Percentiles rank a stretch among this genome's conserved stretches.
These are phyloP conservation scores for Varanus komodoensis DNA, from an alignment of 2,113 vertebrate genomes.

Conservation along the genomic window DNA sequence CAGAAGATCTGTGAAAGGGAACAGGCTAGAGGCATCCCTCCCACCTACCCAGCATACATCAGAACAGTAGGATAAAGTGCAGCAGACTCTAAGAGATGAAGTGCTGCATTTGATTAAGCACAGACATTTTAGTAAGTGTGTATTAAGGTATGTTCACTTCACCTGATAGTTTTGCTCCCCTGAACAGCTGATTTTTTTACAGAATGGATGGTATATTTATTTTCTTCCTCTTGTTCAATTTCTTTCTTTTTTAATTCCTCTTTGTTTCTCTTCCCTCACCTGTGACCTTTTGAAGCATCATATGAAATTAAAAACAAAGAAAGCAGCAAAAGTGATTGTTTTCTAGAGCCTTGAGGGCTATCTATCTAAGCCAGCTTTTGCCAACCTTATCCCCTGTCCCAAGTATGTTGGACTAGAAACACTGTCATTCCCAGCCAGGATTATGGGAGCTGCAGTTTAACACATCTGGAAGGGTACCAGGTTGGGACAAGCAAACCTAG, in stretches of 20 bases:
- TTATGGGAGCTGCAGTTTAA: too few relatives aligned
- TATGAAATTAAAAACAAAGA: neutral
- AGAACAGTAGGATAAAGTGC: neutral
- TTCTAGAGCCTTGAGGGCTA: neutral
- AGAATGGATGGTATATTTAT: neutral
- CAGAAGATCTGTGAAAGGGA: neutral
- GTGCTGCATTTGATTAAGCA: too few relatives aligned
- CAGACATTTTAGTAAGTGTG: too few relatives aligned
- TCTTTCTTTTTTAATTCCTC: neutral
- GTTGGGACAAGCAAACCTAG: too few relatives aligned
- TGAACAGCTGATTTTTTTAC: neutral
- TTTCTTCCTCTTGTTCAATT: neutral
- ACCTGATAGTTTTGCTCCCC: neutral
- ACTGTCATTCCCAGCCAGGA: too few relatives aligned
- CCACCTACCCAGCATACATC: neutral
- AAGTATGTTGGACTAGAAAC: too few relatives aligned
- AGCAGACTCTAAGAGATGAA: neutral
- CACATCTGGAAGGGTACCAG: too few relatives aligned
- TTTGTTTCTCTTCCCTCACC: too few relatives aligned
- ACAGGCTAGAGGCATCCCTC: neutral
- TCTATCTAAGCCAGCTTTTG: too few relatives aligned
- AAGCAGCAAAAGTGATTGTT: neutral
- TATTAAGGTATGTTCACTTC: too few relatives aligned
- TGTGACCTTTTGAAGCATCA: too few relatives aligned
- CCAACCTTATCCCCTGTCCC: too few relatives aligned